Percentiles rank a stretch among this genome's conserved stretches.
Conservation (phyloP, 37 sponge, comb jelly and placozoan species). For the Axinella damicornis region DNA sequence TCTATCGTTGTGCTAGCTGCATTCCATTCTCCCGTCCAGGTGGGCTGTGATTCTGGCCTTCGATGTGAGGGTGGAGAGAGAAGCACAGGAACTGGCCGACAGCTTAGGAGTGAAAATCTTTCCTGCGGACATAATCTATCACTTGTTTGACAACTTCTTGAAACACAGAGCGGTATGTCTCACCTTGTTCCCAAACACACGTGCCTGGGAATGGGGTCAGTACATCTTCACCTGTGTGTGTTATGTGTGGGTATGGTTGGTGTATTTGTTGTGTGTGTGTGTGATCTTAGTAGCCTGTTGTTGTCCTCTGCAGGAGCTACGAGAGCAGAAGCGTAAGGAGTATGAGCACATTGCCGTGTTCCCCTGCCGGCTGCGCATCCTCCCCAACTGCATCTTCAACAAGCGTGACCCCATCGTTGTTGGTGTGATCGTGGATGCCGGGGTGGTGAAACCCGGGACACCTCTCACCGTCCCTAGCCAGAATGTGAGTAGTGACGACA, state of each 20-base stretch:
- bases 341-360: slow-evolving; percentile 90
- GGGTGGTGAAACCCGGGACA: slow-evolving; percentile 82
- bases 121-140: slow-evolving; percentile 99
- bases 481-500: slow-evolving; percentile 71
- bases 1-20: neutral
- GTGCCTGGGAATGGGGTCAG: no score
- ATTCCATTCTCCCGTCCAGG: slow-evolving; percentile 40
- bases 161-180: slow-evolving; percentile 84
- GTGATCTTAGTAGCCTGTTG: no score
- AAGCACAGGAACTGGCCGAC: slow-evolving; percentile 97
- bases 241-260: no score
- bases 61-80: slow-evolving; percentile 96
- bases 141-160: slow-evolving; percentile 97
- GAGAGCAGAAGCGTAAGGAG: slow-evolving; percentile 79
- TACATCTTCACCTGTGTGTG: no score
- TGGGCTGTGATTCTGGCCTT: slow-evolving; percentile 98
- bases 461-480: slow-evolving; percentile 84
- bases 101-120: slow-evolving; percentile 91
- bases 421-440: slow-evolving; percentile 93
- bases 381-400: slow-evolving; percentile 97
- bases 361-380: slow-evolving; percentile 91
- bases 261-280: no score
- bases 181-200: no score
- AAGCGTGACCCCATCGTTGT: slow-evolving; percentile 97
- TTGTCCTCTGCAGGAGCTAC: slow-evolving; percentile 57